Evolutionary conservation across 2,888 invertebrate genomes (phyloP), one percentile per base, ranked within the genome.

Genomic region (Chrysolina oricalcia): DNA sequence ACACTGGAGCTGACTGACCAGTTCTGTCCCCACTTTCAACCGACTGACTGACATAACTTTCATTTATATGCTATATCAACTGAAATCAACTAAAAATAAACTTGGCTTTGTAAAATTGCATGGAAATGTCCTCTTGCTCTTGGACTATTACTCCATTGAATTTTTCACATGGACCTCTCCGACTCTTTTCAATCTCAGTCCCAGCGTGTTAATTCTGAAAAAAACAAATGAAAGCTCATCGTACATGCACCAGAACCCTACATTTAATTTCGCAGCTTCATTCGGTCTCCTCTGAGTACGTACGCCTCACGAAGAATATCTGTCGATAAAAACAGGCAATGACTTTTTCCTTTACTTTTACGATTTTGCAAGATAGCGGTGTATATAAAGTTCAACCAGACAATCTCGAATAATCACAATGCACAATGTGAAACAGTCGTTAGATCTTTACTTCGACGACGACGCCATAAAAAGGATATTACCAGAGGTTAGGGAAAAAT

Each of bases 261-360:
- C 43, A 63, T 68, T 23, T 68, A 64, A 69, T 75, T 68, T 75
- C 69, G 70, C 43, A 41, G 75, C 75, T 72, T 75, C 8, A 11
- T 73, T 71, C 75, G 68, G 72, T 46, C 19, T 64, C 66, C 66
- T 71, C 74, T 72, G 68, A 62, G 72, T 68, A 46, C 71, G 59
- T 40, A 46, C 72, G 59, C 17, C 27, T 50, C 66, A 70, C 67
- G 56, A 17, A 50, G 43, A 69, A 35, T 17, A 21, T 62, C 11
- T 13, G 19, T 13, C 27, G 50, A 48, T 19, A n/a, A 66, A 13
- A 66, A 35, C 46, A 46, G 46, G 35, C 43, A 66, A 46, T 66
- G 27, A 63, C 40, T 40, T 63, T 40, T 63, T 63, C 40, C 11
- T 53, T 13, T 11, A 21, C 53, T 53, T 53, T 53, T 53, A 53